Percentiles rank a stretch among this genome's conserved stretches.
Evolutionary conservation across 2,797 vertebrate species (phyloP).

Genomic region (Naso thynnoides): DNA sequence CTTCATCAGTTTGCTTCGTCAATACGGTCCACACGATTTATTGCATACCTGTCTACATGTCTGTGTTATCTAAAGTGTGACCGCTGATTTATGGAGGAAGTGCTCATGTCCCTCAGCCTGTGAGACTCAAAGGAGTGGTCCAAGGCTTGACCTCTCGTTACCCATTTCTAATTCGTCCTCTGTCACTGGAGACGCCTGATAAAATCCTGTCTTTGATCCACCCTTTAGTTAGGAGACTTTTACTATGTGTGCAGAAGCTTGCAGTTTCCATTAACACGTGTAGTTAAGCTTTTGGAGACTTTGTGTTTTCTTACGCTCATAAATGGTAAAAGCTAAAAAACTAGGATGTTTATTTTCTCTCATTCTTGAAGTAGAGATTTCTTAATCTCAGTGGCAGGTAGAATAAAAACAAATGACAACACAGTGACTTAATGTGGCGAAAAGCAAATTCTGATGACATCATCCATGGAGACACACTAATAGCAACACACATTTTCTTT

Average conservation of each 20-base stretch:
- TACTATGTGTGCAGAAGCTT: slow-evolving; percentile 50
- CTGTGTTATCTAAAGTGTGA: neutral
- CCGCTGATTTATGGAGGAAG: neutral
- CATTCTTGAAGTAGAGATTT: neutral
- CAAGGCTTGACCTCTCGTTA: slow-evolving; percentile 38
- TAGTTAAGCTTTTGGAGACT: neutral
- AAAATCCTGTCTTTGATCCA: slow-evolving; percentile 82
- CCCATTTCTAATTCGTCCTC: slow-evolving; percentile 56
- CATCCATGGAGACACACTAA: neutral
- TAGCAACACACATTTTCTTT: neutral
- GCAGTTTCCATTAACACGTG: slow-evolving; percentile 5
- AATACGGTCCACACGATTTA: neutral
- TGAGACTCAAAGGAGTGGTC: slow-evolving; percentile 29
- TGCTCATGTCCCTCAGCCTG: slow-evolving; percentile 9
- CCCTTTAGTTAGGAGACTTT: slow-evolving; percentile 65
- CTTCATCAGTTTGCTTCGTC: neutral
- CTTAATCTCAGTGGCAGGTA: neutral
- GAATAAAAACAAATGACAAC: neutral
- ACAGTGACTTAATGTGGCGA: neutral
- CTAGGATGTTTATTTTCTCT: neutral
- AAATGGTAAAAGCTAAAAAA: neutral
- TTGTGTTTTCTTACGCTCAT: neutral
- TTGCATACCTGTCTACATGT: neutral
- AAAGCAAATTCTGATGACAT: neutral
- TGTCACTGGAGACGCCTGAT: slow-evolving; percentile 77